Evolutionary conservation across 2,113 vertebrate species (phyloP), one percentile per base, ranked within the genome.

Genomic region (Cardinalis cardinalis): DNA sequence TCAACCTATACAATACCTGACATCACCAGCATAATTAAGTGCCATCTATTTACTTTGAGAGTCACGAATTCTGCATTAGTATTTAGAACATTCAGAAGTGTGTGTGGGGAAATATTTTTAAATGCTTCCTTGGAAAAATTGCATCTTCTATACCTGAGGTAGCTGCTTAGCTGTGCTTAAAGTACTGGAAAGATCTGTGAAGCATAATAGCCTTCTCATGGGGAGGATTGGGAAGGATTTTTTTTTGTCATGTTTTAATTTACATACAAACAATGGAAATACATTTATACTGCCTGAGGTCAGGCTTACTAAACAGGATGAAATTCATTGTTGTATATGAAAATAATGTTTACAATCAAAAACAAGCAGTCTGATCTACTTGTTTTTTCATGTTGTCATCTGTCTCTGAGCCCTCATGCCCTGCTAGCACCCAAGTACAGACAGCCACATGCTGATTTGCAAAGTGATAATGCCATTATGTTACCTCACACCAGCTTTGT

Each of bases 1-100:
- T 98, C 98, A 99, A 99, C 98, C 98, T 97, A 89, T 96, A 96
- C 93, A 73, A 90, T 97, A 98, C 98, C 98, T 98, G 98, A 94
- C 97, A 97, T 93, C 97, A 96, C 89, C 94, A 95, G 95, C 96
- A 97, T 96, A 97, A 98, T 98, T 98, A 97, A 98, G 91, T 96
- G 95, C 95, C 92, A 95, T 96, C 95, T 96, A 95, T 98, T 98
- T 97, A 97, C 96, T 96, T 96, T 90, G 94, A 96, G 94, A 97
- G 95, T 96, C 96, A 96, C 92, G 55, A 94, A 94, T 97, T 95
- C 91, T 72, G 70, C 94, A 96, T 97, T 96, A 97, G 96, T 97
- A 96, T 97, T 97, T 97, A 96, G 95, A 96, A 92, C 93, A 95
- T 90, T 97, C 91, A 94, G 96, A 96, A 96, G 59, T 8, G 38